Percentiles rank a stretch among this genome's conserved stretches.
Evolutionary conservation across 2,888 invertebrate species (phyloP).

Genomic region (Chymomyza amoena): DNA sequence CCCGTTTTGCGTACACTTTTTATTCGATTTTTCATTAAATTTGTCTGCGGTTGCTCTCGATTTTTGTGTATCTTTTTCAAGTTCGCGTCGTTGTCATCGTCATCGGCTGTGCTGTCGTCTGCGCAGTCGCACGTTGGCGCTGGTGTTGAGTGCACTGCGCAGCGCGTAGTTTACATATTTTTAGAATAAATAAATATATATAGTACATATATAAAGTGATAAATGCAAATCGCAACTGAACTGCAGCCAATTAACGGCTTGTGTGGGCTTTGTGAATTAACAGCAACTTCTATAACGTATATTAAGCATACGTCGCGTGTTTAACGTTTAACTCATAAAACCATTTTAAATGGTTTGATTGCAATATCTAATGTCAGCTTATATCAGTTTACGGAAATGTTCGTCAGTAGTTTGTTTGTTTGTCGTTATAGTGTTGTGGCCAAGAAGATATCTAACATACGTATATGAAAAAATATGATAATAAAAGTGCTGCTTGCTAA

Average conservation of each 20-base stretch:
- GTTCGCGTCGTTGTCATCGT: constrained; percentile 2
- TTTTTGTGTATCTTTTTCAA: constrained; percentile 21
- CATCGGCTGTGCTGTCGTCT: constrained; percentile 16
- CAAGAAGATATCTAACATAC: not conserved
- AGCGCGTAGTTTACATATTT: constrained; percentile 29
- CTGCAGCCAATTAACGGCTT: not conserved
- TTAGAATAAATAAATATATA: constrained; percentile 4
- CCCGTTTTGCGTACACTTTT: constrained; percentile 45
- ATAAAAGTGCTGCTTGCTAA: not conserved
- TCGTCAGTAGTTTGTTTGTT: constrained; percentile 26
- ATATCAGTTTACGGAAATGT: constrained; percentile 44
- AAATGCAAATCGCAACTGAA: not conserved
- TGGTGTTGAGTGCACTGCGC: constrained; percentile 36
- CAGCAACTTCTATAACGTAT: constrained; percentile 27
- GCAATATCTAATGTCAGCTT: constrained; percentile 41
- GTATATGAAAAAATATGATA: not conserved
- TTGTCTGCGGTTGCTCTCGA: constrained; percentile 19
- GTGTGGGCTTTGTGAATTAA: constrained; percentile 2
- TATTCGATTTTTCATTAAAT: constrained; percentile 52
- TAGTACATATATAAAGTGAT: not conserved
- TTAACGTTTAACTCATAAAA: not conserved
- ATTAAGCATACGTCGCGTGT: constrained; percentile 53
- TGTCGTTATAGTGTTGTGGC: not conserved
- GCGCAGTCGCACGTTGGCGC: constrained; percentile 59
- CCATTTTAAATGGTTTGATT: not conserved